Base-by-base conservation (phyloP, 2,113 vertebrate genomes). In the Lucifuga dentata region DNA sequence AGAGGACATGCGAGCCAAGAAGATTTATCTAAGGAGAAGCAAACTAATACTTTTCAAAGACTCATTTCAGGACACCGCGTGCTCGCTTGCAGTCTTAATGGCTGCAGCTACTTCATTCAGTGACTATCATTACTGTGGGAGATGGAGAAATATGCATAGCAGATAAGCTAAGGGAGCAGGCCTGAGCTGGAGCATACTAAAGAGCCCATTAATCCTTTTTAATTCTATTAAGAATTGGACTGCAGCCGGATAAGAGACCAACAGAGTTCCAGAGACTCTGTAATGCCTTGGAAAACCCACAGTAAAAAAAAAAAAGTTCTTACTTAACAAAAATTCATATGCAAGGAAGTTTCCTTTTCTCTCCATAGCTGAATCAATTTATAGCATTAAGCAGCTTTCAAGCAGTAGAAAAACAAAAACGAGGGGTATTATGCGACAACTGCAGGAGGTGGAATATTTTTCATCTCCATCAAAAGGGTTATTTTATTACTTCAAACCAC, bases 141-240 rank as follows among this genome's bases (percentile, higher is more conserved):
- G 68, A 84, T 83, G 80, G 76, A 63, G 68, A 80, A 86, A 80
- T 85, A 80, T 68, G 44, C 84, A 78, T 48, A 81, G 48, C 50
- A 79, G 76, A 12, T 35, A 68, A 44, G 53, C 71, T 57, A 44
- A 16, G 46, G 63, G 57, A 68, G 72, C 51, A 73, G 58, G 76
- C 48, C 72, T 80, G 61, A 74, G 84, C 46, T 78, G 41, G 49
- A 83, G 83, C 80, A 78, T 76, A 81, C 76, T 78, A 83, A 87
- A 87, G 77, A 87, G 76, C 35, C 69, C 74, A 83, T 85, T 87
- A 87, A 89, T 90, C 84, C 77, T 44, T 67, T 83, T 81, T 84
- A 85, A 89, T 87, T 87, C 89, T 85, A 85, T 88, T 87, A 85
- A 68, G 79, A 76, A 63, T 73, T 78, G 83, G 53, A 75, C 71